Evolutionary conservation across 2,797 vertebrate genomes (phyloP).

Genomic region (Micromesistius poutassou): DNA sequence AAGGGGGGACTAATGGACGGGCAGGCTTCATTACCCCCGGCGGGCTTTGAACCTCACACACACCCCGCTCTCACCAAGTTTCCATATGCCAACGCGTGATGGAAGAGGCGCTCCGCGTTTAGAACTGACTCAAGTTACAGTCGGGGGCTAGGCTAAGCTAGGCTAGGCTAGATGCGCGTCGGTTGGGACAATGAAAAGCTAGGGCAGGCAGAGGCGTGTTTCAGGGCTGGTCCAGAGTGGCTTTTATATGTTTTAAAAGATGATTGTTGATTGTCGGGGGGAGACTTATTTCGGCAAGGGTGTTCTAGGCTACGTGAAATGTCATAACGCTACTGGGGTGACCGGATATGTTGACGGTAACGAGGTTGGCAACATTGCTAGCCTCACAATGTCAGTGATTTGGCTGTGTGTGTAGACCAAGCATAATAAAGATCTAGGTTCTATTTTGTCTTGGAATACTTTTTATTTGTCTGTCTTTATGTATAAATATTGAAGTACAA

Average conservation of each 20-base stretch:
- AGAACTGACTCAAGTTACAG: conserved; percentile 58
- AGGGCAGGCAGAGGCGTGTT: background rate
- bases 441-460: conserved; percentile 22
- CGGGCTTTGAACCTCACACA: conserved; percentile 50
- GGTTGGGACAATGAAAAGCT: background rate
- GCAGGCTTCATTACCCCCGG: conserved; percentile 34
- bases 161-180: conserved; percentile 33
- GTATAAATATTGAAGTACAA: conserved; percentile 59
- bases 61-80: conserved; percentile 46
- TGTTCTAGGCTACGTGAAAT: background rate
- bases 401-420: background rate
- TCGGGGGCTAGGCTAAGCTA: conserved; percentile 46
- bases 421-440: background rate
- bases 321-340: background rate
- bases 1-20: background rate
- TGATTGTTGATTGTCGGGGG: background rate
- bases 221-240: background rate
- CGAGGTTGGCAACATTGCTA: no score
- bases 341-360: no score
- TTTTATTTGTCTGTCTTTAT: conserved; percentile 53
- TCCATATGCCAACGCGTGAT: conserved; percentile 53
- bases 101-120: conserved; percentile 34
- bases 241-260: background rate
- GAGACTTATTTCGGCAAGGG: background rate
- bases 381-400: no score